Base-by-base conservation (phyloP, 2,888 invertebrate species). In the Amphipyra berbera region DNA sequence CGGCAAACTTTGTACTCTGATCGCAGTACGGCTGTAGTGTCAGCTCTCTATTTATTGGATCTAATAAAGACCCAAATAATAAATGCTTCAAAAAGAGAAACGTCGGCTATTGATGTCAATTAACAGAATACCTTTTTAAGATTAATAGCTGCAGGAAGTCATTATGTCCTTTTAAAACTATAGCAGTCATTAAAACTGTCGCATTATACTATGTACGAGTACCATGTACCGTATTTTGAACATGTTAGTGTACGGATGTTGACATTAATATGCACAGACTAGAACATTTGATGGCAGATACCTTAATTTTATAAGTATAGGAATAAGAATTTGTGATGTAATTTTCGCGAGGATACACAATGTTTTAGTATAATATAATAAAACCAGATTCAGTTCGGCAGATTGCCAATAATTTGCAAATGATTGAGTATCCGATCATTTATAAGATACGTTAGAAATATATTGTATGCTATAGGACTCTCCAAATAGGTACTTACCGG, bases 91-190 rank as follows among this genome's bases (percentile, higher is more conserved):
- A 41, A 50, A 54, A 54, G 27, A 65, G 38, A 54, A 65, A 70
- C 40, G 33, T 46, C 9, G 21, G 0, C 35, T 21, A 70, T 70
- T 63, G 60, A 54, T 66, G 72, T 66, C 72, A 71, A 71, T 61
- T 71, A 71, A 61, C 72, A 55, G 55, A 71, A 71, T 66, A 61
- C 61, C 52, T 71, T 61, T 21, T 46, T 33, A 58, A 72, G 67
- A 71, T 71, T 66, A 42, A 71, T 58, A 30, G 44, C 7, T 35
- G 7, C 61, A 71, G 70, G 72, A 71, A 71, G 72, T 33, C 61
- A 47, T 66, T 61, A 71, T 48, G 58, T 71, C 72, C 72, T 72
- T 71, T 61, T 58, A 42, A 71, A 71, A 66, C 45, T 61, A 58
- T 54, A 55, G 33, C 40, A 37, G 47, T 55, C 47, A 42, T 56